Base-by-base conservation (phyloP, 2,113 vertebrate species). In the Limnothrissa miodon region DNA sequence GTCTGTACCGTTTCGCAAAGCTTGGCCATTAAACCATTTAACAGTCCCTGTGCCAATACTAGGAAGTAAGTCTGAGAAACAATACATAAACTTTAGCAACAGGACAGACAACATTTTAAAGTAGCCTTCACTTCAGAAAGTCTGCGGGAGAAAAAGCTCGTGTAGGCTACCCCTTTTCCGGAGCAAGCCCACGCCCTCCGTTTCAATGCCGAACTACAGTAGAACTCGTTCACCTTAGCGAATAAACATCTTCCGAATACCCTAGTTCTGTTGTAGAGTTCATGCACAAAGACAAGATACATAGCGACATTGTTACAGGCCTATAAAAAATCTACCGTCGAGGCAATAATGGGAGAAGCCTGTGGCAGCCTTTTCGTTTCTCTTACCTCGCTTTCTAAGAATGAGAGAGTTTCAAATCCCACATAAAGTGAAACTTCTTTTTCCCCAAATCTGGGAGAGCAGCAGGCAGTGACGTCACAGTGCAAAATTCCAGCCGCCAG, bases 311-410 rank as follows among this genome's bases (percentile, higher is more conserved):
- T 42, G n/a, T 66, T 21, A 5, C 74, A 10, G 81, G 81, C 83
- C 83, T 66, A 21, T 39, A 11, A 66, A 36, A 74, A 36, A 74
- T 15, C 29, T 74, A 39, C 66, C 66, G 19, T 33, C 29, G 66
- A 74, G 9, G 39, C 29, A 36, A 81, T 45, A 51, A 45, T 51
- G 25, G 39, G 17, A 53, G 44, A 39, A 59, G 33, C 79, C 83
- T 56, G 19, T 51, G 39, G 48, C 70, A 79, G 78, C 53, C 53
- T 59, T 81, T 79, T 80, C 74, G 81, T 86, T 81, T 82, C 45
- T 87, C 93, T 95, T 94, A 94, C 95, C 93, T 94, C 88, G 92
- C 93, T 95, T 91, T 95, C 93, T 90, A 93, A 90, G 93, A 93
- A 90, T 88, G 86, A 87, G 62, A 53, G 86, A 90, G 89, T 88